Evolutionary conservation across 1,140 invertebrate species (phyloP), one percentile per base, ranked within the genome.

Genomic region (Pseudachorutes palmiensis): DNA sequence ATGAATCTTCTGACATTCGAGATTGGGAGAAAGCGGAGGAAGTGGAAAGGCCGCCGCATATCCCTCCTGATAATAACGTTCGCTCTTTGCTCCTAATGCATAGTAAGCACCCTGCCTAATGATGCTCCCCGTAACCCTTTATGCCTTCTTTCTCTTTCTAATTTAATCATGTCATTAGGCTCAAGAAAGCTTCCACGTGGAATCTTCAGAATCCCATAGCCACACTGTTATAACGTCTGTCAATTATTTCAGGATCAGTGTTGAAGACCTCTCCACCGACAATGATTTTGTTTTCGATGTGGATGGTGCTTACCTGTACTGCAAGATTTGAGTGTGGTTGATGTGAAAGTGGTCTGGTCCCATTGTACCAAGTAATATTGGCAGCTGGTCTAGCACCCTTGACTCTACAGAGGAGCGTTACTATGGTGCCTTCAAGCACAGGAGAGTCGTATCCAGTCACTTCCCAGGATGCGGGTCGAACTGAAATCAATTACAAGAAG

Each of bases 341-440:
- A 14, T 67, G 72, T 22, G 64, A 70, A 51, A 74, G 57, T 31
- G 61, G 24, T 29, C 83, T 75, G 0, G 88, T 87, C 12, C 85
- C 83, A 75, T 92, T 92, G 79, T 84, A 90, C 91, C 91, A 94
- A 33, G 87, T 86, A 49, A 93, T 82, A 72, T 85, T 86, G 1
- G 91, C 91, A 0, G 89, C 83, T 1, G 91, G 92, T 49, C 88
- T 81, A 0, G 90, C 90, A 0, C 88, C 90, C 41, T 82, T 81
- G 1, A 90, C 85, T 29, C 83, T 80, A 76, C 92, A 94, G 75
- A 85, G 83, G 30, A 94, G 82, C 26, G 86, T 82, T 24, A 93
- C 86, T 69, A 86, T 84, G 14, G 84, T 87, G 26, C 89, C 90
- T 75, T 90, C 87, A 2, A 87, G 83, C 9, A 88, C 88, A 74